These are phyloP conservation scores for Zhuqinia jingwanae DNA, from an alignment of 2,888 invertebrate genomes.

Conservation along the genomic window DNA sequence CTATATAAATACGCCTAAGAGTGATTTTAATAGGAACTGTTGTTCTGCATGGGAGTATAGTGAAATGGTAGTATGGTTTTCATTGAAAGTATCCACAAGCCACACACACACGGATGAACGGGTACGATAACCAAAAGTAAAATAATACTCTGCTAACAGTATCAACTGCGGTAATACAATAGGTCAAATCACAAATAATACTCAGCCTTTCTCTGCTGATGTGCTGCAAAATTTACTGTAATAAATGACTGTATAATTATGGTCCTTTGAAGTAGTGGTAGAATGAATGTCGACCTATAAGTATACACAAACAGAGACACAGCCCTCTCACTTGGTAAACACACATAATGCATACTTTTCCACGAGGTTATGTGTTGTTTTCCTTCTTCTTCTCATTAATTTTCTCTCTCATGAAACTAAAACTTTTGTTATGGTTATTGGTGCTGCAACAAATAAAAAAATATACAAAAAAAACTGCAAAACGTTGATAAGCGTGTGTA, in stretches of 20 bases:
- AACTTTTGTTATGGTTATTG: conserved; percentile 30
- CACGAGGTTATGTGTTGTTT: not conserved
- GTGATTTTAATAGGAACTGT: not conserved
- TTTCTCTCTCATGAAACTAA: not conserved
- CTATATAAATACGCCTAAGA: too few species aligned
- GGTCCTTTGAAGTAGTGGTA: not conserved
- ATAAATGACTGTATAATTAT: too few species aligned
- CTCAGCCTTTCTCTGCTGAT: too few species aligned
- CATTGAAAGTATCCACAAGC: not conserved
- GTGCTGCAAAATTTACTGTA: too few species aligned
- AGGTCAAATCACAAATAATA: conserved; percentile 3
- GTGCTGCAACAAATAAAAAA: not conserved
- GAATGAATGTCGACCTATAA: not conserved
- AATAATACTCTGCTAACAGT: too few species aligned
- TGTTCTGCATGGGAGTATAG: not conserved
- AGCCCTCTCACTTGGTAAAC: conserved; percentile 13
- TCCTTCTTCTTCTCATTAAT: not conserved
- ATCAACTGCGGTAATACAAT: not conserved
- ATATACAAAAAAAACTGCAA: too few species aligned
- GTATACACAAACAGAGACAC: not conserved
- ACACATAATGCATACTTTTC: too few species aligned
- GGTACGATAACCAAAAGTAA: conserved; percentile 19
- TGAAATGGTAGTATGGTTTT: not conserved
- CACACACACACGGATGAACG: conserved; percentile 10
- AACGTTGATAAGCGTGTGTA: not conserved